Percentiles rank a stretch among this genome's conserved stretches.
Conservation (phyloP, 2,797 vertebrate species). For the Malacoctenus gilli region DNA sequence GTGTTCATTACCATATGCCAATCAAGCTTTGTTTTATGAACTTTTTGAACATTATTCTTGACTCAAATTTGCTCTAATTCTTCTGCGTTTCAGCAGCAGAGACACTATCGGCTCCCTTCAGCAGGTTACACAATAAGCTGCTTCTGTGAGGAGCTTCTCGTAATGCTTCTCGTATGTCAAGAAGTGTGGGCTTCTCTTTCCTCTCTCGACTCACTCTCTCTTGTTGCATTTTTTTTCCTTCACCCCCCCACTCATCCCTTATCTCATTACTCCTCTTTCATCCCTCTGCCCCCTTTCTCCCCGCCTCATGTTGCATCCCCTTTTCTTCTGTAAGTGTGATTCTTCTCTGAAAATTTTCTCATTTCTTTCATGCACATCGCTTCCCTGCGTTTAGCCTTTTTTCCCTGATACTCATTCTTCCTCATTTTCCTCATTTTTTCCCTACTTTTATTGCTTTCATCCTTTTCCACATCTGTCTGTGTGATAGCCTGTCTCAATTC, state of each 20-base stretch:
- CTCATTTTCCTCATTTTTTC: constrained; percentile 1
- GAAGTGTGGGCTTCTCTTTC: constrained; percentile 23
- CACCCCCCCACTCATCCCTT: constrained; percentile 20
- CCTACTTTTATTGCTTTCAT: constrained; percentile 15
- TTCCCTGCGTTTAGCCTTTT: too few relatives aligned
- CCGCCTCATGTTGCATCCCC: constrained; percentile 22
- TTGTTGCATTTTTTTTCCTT: not conserved
- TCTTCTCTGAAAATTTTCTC: constrained; percentile 14
- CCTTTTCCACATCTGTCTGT: too few relatives aligned
- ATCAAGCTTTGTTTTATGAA: constrained; percentile 19
- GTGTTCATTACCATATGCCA: constrained; percentile 3
- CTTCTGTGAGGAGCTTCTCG: constrained; percentile 43
- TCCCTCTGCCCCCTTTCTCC: constrained; percentile 32
- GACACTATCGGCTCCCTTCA: constrained; percentile 26
- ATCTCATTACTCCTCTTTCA: constrained; percentile 38
- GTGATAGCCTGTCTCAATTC: too few relatives aligned
- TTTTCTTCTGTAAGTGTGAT: constrained; percentile 37
- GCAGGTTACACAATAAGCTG: constrained; percentile 47
- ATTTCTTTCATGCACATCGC: constrained; percentile 17
- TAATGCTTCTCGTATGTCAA: constrained; percentile 53
- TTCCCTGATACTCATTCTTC: constrained; percentile 14
- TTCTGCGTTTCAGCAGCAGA: constrained; percentile 14
- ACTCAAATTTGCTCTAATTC: constrained; percentile 38
- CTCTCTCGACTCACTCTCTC: constrained; percentile 25
- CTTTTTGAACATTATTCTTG: constrained; percentile 13